phyloP scores from a whole-genome alignment of 2,113 vertebrate species.

The Calcarius ornatus region DNA sequence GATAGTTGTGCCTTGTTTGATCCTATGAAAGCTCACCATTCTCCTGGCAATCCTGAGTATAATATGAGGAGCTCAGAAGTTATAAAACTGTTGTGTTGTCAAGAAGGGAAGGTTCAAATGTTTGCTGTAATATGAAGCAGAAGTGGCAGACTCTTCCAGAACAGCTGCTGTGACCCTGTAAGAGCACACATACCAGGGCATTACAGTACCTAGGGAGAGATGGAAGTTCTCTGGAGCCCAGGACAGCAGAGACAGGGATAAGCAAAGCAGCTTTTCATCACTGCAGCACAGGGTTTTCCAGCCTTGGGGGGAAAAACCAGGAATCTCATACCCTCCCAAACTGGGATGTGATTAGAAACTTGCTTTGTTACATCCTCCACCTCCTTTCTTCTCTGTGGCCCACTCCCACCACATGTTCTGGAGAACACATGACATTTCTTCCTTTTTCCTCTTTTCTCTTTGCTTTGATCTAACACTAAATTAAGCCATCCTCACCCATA shows the following conservation, averaged over 20 bases:
- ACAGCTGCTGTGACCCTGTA: neutral
- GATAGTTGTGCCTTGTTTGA: neutral
- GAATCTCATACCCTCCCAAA: neutral
- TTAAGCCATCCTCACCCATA: neutral
- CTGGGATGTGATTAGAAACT: neutral
- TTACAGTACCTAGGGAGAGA: neutral
- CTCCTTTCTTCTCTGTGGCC: neutral
- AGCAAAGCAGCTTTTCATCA: neutral
- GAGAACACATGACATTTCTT: neutral
- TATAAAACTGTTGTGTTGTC: neutral
- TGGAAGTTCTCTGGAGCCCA: neutral
- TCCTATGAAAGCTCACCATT: neutral
- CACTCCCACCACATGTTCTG: neutral
- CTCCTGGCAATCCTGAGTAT: neutral
- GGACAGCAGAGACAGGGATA: neutral
- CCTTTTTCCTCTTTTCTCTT: neutral
- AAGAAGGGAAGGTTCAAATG: neutral
- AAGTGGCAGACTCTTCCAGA: neutral
- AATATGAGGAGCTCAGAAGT: neutral
- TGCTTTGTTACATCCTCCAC: neutral
- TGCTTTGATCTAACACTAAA: neutral
- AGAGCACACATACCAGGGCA: accelerated
- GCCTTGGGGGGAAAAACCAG: neutral
- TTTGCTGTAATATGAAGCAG: neutral
- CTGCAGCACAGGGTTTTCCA: neutral